These are phyloP conservation scores for Eristalis pertinax DNA, from an alignment of 2,888 invertebrate genomes.

Conservation along the genomic window DNA sequence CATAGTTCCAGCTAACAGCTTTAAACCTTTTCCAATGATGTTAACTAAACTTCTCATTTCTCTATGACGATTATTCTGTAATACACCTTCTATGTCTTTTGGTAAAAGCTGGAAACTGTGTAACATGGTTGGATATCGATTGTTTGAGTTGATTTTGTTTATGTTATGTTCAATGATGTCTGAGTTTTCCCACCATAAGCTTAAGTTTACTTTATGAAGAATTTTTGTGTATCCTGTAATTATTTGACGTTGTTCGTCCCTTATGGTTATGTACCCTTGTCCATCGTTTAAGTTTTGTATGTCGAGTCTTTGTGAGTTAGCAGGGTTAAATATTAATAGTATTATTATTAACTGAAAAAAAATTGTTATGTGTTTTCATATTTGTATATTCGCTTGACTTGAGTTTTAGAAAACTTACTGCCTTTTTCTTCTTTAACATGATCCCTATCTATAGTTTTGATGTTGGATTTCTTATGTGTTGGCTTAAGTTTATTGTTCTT, in stretches of 20 bases:
- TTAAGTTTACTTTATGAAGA: constrained; percentile 20
- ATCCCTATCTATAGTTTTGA: too few species aligned
- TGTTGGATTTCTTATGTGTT: constrained; percentile 5
- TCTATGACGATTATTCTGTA: background rate
- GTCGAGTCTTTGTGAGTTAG: background rate
- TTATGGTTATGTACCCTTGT: background rate
- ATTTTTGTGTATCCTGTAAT: too few species aligned
- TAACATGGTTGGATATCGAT: constrained; percentile 4
- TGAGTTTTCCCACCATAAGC: background rate
- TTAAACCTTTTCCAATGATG: background rate
- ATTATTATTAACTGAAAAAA: too few species aligned
- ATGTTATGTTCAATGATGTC: constrained; percentile 38
- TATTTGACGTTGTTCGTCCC: too few species aligned
- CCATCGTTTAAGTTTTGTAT: background rate
- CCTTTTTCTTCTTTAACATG: too few species aligned
- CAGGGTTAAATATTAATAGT: too few species aligned
- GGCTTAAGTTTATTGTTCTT: too few species aligned
- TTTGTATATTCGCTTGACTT: constrained; percentile 14
- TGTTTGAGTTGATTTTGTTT: background rate
- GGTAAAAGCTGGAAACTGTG: background rate
- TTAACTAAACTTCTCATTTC: constrained; percentile 7
- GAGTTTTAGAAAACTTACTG: constrained; percentile 21
- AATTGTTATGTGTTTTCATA: constrained; percentile 12
- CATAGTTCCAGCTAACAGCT: constrained; percentile 2
- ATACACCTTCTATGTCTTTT: background rate